A percentile compares a stretch with the other conserved stretches of the same genome.
phyloP scores from a whole-genome alignment of 2,113 vertebrate genomes.

The Seriola quinqueradiata region DNA sequence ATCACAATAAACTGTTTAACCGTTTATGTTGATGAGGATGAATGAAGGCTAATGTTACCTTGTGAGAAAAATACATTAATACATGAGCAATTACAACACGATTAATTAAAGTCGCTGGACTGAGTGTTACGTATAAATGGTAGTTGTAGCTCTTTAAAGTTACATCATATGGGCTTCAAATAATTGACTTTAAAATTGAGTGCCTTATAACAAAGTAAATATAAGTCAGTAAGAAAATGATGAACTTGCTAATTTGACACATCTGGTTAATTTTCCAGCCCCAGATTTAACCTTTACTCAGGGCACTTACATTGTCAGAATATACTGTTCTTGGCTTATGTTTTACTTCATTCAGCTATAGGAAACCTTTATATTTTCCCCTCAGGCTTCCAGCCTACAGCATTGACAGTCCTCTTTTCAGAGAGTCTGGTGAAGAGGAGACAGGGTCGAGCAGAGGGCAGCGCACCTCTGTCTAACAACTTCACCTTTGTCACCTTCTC shows the following conservation, averaged over 20 bases:
- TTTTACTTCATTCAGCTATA: slow-evolving; percentile 24
- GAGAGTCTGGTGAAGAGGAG: slow-evolving; percentile 43
- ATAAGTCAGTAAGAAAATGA: slow-evolving; percentile 2
- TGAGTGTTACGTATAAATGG: no score
- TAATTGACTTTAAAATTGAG: background rate
- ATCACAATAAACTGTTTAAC: no score
- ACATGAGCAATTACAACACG: background rate
- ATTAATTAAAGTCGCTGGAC: background rate
- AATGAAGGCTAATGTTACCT: no score
- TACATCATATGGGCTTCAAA: no score
- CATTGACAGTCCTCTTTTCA: slow-evolving; percentile 47
- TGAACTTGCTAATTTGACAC: slow-evolving; percentile 17
- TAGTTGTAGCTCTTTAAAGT: no score
- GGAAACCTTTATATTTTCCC: slow-evolving; percentile 17
- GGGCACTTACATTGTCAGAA: slow-evolving; percentile 15
- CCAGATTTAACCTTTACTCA: slow-evolving; percentile 6
- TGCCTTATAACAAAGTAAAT: background rate
- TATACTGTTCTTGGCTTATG: slow-evolving; percentile 17
- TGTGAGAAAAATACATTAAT: no score
- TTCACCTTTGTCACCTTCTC: slow-evolving; percentile 78
- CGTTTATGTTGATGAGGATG: no score
- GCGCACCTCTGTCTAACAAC: slow-evolving; percentile 76
- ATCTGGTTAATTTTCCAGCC: slow-evolving; percentile 14
- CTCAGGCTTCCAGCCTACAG: slow-evolving; percentile 28
- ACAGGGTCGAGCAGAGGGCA: slow-evolving; percentile 72